These are phyloP conservation scores for Ochropacha duplaris DNA, from an alignment of 2,888 invertebrate genomes.

Conservation along the genomic window DNA sequence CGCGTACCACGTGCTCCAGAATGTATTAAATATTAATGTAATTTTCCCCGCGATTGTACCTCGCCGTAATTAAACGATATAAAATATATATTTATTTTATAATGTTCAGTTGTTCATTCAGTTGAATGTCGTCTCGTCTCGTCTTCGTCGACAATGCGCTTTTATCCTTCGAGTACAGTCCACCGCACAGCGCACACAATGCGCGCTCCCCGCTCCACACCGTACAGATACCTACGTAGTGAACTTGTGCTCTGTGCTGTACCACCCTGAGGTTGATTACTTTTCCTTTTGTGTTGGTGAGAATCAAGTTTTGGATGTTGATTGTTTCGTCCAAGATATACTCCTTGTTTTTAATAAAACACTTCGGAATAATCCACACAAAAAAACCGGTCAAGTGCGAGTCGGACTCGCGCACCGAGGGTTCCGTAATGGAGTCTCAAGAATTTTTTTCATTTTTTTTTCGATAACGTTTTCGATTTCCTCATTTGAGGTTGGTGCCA, in stretches of 20 bases:
- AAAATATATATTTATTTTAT: not conserved
- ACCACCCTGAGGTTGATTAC: conserved; percentile 23
- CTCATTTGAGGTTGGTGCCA: no score
- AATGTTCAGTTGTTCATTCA: not conserved
- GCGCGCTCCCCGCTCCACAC: not conserved
- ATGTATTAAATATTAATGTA: not conserved
- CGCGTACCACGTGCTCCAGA: not conserved
- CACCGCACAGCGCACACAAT: not conserved
- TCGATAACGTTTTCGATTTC: no score
- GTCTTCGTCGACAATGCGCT: not conserved
- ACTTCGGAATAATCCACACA: not conserved
- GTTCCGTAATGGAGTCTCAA: no score
- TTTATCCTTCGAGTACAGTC: not conserved
- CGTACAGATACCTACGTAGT: not conserved
- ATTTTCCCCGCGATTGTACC: not conserved
- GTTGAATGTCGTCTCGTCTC: not conserved
- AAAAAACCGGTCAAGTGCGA: no score
- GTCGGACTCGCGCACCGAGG: no score
- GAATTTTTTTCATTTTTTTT: no score
- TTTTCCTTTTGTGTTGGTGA: conserved; percentile 20
- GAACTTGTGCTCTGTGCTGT: not conserved
- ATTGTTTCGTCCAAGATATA: conserved; percentile 7
- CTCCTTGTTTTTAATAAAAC: not conserved
- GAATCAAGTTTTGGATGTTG: conserved; percentile 17
- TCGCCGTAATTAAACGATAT: not conserved